Percentiles rank a stretch among this genome's conserved stretches.
Conservation (phyloP, 2,888 invertebrate genomes). For the Linyphia triangularis region DNA sequence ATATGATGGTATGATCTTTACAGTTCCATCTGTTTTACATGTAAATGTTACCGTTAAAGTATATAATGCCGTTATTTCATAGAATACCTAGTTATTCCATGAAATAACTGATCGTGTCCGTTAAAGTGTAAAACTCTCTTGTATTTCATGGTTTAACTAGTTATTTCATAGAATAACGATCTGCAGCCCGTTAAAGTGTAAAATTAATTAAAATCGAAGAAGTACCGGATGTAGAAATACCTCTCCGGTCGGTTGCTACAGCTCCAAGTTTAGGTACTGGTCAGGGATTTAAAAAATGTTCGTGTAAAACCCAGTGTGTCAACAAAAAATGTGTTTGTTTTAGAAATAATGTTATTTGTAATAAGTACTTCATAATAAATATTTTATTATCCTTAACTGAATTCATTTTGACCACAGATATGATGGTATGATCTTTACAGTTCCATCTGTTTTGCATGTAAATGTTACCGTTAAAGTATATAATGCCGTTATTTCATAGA, state of each 20-base stretch:
- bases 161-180: slow-evolving; percentile 31
- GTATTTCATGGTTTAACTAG: slow-evolving; percentile 62
- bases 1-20: no score
- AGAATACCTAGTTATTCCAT: slow-evolving; percentile 70
- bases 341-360: slow-evolving; percentile 62
- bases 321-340: slow-evolving; percentile 69
- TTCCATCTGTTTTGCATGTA: no score
- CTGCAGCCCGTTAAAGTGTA: slow-evolving; percentile 33
- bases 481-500: slow-evolving; percentile 70
- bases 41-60: no score
- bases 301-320: slow-evolving; percentile 68
- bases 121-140: slow-evolving; percentile 65
- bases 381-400: no score
- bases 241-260: slow-evolving; percentile 64
- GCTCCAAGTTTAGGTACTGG: slow-evolving; percentile 64
- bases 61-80: slow-evolving; percentile 68
- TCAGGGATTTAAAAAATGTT: slow-evolving; percentile 66
- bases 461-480: no score
- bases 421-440: no score
- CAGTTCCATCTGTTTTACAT: no score
- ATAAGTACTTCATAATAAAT: no score
- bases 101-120: slow-evolving; percentile 66
- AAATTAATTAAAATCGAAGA: slow-evolving; percentile 60
- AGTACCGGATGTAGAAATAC: slow-evolving; percentile 64
- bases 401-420: no score